Evolutionary conservation across 2,797 vertebrate species (phyloP).

Genomic region (Propithecus deckenii): DNA sequence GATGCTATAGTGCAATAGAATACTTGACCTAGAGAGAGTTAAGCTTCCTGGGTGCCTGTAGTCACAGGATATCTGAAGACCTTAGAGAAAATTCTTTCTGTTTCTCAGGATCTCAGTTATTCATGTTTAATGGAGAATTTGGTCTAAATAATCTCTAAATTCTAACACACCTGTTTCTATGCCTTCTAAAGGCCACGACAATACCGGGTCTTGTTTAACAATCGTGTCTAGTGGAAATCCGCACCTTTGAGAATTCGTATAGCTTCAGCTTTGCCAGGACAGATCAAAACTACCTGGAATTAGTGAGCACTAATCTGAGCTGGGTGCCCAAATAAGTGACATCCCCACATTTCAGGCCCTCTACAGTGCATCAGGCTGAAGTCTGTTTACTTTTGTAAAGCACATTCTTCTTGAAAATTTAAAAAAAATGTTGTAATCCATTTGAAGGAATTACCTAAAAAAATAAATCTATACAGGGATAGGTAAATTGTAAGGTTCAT

Average conservation of each 20-base stretch:
- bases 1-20: not conserved
- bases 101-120: not conserved
- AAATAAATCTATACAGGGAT: not conserved
- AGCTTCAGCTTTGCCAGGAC: not conserved
- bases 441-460: not conserved
- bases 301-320: not conserved
- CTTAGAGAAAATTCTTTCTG: not conserved
- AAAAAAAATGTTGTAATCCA: not conserved
- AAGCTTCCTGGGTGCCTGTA: not conserved
- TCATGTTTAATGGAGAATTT: not conserved
- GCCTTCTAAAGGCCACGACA: not conserved
- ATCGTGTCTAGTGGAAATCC: not conserved
- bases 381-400: not conserved
- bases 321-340: not conserved
- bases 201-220: not conserved
- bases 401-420: not conserved
- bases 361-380: not conserved
- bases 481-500: not conserved
- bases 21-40: not conserved
- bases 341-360: not conserved
- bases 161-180: not conserved
- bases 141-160: not conserved
- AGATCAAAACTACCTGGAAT: not conserved
- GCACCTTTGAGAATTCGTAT: not conserved
- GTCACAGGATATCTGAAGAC: not conserved